Evolutionary conservation across 2,797 vertebrate species (phyloP).

Genomic region (Sarcoramphus papa): DNA sequence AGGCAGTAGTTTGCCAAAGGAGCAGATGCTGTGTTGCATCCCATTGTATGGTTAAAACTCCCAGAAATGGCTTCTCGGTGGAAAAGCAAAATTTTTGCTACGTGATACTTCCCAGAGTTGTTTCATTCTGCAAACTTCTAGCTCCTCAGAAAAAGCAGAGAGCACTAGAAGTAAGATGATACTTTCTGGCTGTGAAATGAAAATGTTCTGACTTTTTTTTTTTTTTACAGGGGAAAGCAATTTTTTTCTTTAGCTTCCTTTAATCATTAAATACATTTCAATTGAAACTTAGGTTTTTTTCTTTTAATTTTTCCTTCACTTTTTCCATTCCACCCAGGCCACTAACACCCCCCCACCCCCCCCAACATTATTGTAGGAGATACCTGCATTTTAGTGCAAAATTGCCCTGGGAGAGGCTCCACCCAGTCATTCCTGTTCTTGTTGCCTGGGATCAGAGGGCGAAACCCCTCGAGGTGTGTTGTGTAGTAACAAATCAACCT

Average conservation of each 20-base stretch:
- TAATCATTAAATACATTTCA: neutral
- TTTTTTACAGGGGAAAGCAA: neutral
- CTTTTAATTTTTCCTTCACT: neutral
- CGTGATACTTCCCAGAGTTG: neutral
- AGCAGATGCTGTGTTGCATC: constrained; percentile 43
- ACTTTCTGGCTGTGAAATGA: neutral
- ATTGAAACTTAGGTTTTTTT: neutral
- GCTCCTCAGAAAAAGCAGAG: neutral
- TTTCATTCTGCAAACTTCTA: neutral
- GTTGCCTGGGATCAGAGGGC: constrained; percentile 36
- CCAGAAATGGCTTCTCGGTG: neutral
- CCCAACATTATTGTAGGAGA: neutral
- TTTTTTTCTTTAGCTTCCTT: neutral
- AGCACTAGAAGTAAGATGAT: neutral
- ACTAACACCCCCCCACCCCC: neutral
- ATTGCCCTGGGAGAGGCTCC: neutral
- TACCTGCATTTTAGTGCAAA: constrained; percentile 16
- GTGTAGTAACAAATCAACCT: neutral
- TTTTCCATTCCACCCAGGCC: neutral
- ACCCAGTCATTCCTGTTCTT: neutral
- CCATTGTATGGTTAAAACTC: constrained; percentile 29
- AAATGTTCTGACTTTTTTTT: neutral
- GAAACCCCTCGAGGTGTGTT: neutral
- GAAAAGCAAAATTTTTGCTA: neutral
- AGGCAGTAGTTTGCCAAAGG: constrained; percentile 29